Evolutionary conservation across 2,113 vertebrate species (phyloP).

Genomic region (Pantherophis guttatus): DNA sequence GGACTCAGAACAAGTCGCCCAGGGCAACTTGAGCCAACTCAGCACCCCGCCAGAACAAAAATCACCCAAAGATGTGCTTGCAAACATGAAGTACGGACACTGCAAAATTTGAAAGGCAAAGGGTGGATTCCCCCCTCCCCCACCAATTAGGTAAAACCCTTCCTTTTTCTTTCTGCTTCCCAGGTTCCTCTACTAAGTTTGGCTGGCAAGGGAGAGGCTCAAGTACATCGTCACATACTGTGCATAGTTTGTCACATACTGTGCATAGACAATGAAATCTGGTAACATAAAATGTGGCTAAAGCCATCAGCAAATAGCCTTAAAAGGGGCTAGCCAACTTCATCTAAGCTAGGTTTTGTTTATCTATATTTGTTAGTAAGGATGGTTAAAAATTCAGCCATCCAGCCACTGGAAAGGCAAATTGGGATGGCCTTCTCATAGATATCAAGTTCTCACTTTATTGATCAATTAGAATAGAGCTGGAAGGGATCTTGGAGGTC

Average conservation of each 20-base stretch:
- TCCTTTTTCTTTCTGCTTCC: not conserved
- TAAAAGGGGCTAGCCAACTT: too few relatives aligned
- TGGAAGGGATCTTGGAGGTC: not conserved
- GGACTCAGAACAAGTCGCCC: not conserved
- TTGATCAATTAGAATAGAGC: not conserved
- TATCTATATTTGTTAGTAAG: too few relatives aligned
- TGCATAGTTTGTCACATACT: not conserved
- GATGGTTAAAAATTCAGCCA: too few relatives aligned
- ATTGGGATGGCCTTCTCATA: not conserved
- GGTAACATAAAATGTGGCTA: not conserved
- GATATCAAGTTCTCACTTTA: not conserved
- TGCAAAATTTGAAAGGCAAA: not conserved
- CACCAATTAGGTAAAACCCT: too few relatives aligned
- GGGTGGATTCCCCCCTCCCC: not conserved
- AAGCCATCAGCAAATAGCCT: not conserved
- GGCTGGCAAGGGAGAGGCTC: not conserved
- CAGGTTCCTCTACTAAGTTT: not conserved
- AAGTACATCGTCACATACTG: not conserved
- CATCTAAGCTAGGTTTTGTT: too few relatives aligned
- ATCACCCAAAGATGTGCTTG: not conserved
- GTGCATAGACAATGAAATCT: not conserved
- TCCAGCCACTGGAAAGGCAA: too few relatives aligned
- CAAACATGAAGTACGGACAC: not conserved
- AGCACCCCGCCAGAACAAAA: not conserved
- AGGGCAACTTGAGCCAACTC: not conserved